Evolutionary conservation across 2,888 invertebrate genomes (phyloP).

Genomic region (Hirtodrosophila cameraria): DNA sequence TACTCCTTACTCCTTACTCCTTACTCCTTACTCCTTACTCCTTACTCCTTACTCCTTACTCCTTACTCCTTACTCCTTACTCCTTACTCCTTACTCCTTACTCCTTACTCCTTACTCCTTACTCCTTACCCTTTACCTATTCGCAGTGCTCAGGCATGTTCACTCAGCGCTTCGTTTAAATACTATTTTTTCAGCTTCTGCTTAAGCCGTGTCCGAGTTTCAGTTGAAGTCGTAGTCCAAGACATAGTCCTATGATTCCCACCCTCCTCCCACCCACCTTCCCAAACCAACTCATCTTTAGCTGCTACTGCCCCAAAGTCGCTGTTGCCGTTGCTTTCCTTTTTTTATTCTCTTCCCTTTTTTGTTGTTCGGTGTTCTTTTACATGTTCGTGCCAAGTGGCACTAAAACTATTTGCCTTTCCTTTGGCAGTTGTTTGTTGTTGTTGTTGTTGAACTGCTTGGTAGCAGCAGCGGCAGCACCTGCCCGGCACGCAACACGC

Average conservation of each 20-base stretch:
- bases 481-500: conserved; percentile 60
- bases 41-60: not conserved
- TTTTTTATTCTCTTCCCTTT: conserved; percentile 15
- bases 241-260: too few species aligned
- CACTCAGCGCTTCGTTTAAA: conserved; percentile 50
- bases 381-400: conserved; percentile 78
- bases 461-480: conserved; percentile 38
- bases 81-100: not conserved
- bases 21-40: not conserved
- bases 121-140: not conserved
- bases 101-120: not conserved
- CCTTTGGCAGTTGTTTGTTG: conserved; percentile 42
- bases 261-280: too few species aligned
- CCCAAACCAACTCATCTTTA: too few species aligned
- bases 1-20: not conserved
- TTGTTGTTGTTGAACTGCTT: conserved; percentile 19
- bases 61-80: not conserved
- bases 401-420: conserved; percentile 77
- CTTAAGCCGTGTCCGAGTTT: conserved; percentile 34
- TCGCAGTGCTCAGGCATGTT: conserved; percentile 67
- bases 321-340: not conserved
- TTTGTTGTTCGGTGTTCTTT: conserved; percentile 57
- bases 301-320: too few species aligned
- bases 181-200: conserved; percentile 27
- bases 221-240: conserved; percentile 11